Evolutionary conservation across 2,888 invertebrate genomes (phyloP), one percentile per base, ranked within the genome.

Genomic region (Hymenopus coronatus): DNA sequence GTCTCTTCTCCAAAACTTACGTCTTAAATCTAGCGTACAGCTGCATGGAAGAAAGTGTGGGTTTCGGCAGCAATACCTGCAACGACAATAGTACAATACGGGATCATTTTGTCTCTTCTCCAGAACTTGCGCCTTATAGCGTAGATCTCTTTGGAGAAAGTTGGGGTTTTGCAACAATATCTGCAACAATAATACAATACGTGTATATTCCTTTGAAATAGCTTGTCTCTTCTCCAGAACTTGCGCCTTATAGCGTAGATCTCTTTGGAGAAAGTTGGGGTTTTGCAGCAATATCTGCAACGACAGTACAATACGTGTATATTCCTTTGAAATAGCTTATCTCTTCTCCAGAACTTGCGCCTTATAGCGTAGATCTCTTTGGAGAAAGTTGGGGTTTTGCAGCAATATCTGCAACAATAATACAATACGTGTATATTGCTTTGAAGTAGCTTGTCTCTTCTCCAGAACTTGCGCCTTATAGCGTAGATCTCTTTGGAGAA

Each of bases 61-160:
- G 97, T 91, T 96, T 95, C 91, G 96, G 96, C 94, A 96, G 95
- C 91, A 96, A 93, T 87, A 94, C 93, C 94, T 94, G 91, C 88
- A 70, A 70, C 2, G 4, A 40, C 40, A 40, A 40, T 6, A 30
- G 4, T 30, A 91, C 90, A 88, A 89, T 96, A 96, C 91, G 95
- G 95, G 91, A 97, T 96, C 91, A 97, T 94, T 92, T 95, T 95
- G 92, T 95, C 95, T 91, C 95, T 93, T 91, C 94, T 94, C 95
- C 95, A 96, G 92, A 95, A 97, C 91, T 95, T 95, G 92, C 95
- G 91, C 96, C 95, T 93, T 85, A 89, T 97, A 97, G 86, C n/a
- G n/a, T n/a, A n/a, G n/a, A 97, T 95, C 91, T 96, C 28, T 95
- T 94, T 25, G 97, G 96, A 93, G 97, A 97, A 90, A 96, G 95